phyloP scores from a whole-genome alignment of 2,888 invertebrate genomes.

The Myopa testacea region DNA sequence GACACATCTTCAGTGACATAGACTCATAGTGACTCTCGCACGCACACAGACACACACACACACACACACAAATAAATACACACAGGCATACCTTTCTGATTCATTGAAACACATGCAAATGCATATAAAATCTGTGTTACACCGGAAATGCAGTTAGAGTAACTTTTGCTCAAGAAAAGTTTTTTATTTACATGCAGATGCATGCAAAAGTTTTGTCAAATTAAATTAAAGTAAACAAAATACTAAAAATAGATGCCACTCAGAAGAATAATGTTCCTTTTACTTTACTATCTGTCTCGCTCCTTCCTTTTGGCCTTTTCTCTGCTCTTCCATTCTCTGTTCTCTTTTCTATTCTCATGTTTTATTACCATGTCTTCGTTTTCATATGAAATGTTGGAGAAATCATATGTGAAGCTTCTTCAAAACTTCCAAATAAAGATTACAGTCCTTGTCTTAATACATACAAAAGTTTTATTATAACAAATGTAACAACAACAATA shows the following conservation, averaged over 20 bases:
- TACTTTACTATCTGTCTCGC: neutral
- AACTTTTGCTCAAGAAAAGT: constrained; percentile 8
- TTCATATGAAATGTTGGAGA: too few relatives aligned
- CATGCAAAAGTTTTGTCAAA: constrained; percentile 9
- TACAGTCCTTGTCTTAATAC: too few relatives aligned
- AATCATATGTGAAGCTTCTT: too few relatives aligned
- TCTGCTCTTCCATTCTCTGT: too few relatives aligned
- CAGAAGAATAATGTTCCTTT: neutral
- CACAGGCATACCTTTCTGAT: neutral
- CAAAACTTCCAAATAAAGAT: too few relatives aligned
- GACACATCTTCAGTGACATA: neutral
- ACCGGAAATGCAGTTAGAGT: neutral
- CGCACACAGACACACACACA: neutral
- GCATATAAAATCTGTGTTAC: neutral
- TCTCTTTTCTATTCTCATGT: too few relatives aligned
- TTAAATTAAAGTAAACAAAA: constrained; percentile 13
- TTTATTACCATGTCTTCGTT: too few relatives aligned
- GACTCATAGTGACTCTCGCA: neutral
- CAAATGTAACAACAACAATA: too few relatives aligned
- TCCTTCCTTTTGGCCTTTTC: too few relatives aligned
- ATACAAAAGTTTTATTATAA: too few relatives aligned
- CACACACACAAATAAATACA: neutral
- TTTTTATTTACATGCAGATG: neutral
- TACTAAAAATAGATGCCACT: neutral
- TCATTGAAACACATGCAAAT: neutral